A percentile compares a stretch with the other conserved stretches of the same genome.
phyloP scores from a whole-genome alignment of 1,140 invertebrate species.

The Cydia pomonella region DNA sequence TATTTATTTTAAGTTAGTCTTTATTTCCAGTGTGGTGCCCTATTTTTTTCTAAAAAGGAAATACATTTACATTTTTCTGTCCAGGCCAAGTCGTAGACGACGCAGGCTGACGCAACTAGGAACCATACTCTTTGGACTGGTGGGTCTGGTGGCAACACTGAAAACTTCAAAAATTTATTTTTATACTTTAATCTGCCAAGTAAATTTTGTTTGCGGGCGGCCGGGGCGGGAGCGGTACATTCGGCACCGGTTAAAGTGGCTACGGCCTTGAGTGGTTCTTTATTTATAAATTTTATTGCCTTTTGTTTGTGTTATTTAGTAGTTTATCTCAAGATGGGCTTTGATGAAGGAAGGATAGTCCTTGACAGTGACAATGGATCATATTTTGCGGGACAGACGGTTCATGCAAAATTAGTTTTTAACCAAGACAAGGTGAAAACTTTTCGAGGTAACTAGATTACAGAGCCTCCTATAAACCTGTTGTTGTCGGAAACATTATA shows the following conservation, averaged over 20 bases:
- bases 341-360: slow-evolving; percentile 81
- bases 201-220: not conserved
- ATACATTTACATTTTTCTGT: no score
- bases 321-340: slow-evolving; percentile 68
- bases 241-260: not conserved
- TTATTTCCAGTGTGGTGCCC: no score
- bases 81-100: no score
- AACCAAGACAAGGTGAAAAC: slow-evolving; percentile 82
- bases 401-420: slow-evolving; percentile 82
- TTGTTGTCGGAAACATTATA: not conserved
- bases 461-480: not conserved
- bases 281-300: not conserved
- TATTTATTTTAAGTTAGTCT: no score
- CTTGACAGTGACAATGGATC: slow-evolving; percentile 83
- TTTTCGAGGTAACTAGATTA: slow-evolving; percentile 77
- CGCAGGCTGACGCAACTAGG: no score
- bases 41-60: no score
- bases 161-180: no score
- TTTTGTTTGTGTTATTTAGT: slow-evolving; percentile 16
- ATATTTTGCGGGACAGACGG: slow-evolving; percentile 83
- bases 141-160: no score
- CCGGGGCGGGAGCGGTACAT: not conserved
- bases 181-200: no score
- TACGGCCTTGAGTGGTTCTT: not conserved
- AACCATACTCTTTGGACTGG: no score